Evolutionary conservation across 2,797 vertebrate species (phyloP).

Genomic region (Alfaro cultratus): DNA sequence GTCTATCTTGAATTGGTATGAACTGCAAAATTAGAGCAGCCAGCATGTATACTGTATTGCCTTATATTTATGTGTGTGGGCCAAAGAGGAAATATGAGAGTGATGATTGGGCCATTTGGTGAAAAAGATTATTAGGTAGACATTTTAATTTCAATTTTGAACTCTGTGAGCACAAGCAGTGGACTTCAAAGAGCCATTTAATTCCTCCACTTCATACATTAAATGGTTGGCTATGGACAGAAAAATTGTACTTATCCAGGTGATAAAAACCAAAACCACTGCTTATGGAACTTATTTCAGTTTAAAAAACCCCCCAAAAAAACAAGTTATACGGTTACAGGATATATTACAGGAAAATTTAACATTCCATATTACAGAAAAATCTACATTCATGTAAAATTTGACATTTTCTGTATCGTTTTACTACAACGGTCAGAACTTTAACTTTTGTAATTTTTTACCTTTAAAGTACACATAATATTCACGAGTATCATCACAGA

Average conservation of each 20-base stretch:
- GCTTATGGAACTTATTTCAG: not conserved
- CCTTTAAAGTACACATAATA: no score
- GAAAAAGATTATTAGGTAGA: not conserved
- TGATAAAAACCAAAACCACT: not conserved
- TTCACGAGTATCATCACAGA: not conserved
- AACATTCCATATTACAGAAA: no score
- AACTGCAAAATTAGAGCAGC: slow-evolving; percentile 7
- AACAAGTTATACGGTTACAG: not conserved
- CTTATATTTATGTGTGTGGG: not conserved
- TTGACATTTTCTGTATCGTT: no score
- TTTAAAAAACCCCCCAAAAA: no score
- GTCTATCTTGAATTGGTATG: not conserved
- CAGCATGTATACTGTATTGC: not conserved
- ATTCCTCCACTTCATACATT: not conserved
- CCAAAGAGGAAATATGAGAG: not conserved
- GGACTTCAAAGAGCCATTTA: not conserved
- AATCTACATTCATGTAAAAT: no score
- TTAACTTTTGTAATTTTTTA: not conserved
- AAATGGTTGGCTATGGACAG: not conserved
- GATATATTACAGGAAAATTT: no score
- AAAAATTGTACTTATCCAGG: not conserved
- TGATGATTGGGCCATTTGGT: not conserved
- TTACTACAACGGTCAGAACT: no score
- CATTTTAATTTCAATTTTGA: slow-evolving; percentile 4
- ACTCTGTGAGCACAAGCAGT: not conserved